phyloP scores from a whole-genome alignment of 1,140 invertebrate genomes.

The Sitobion miscanthi region DNA sequence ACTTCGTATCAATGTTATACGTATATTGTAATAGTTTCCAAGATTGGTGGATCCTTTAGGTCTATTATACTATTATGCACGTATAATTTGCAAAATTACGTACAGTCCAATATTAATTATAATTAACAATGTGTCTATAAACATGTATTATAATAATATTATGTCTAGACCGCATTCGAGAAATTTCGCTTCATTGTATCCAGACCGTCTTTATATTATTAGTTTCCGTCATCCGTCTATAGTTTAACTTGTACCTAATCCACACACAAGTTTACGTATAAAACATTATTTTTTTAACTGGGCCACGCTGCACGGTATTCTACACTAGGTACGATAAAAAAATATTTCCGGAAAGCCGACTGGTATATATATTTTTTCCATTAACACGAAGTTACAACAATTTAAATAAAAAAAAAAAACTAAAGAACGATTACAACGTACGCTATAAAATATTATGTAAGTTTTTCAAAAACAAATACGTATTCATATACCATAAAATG shows the following conservation, averaged over 20 bases:
- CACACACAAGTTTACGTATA: neutral
- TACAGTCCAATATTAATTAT: neutral
- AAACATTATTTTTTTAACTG: neutral
- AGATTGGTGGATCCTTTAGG: neutral
- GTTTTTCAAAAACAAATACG: neutral
- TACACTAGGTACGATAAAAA: neutral
- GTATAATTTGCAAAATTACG: neutral
- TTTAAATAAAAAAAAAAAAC: neutral
- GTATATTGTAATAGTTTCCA: constrained; percentile 6
- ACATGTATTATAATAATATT: neutral
- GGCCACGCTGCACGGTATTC: neutral
- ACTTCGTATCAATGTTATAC: neutral
- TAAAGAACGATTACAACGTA: neutral
- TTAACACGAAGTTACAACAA: neutral
- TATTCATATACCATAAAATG: neutral
- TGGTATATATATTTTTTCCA: neutral
- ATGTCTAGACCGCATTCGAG: neutral
- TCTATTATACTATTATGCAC: neutral
- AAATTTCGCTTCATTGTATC: neutral
- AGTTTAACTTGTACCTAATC: neutral
- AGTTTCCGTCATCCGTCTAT: neutral
- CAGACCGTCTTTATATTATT: neutral
- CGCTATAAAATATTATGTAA: neutral
- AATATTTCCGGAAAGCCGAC: neutral
- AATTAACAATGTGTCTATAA: neutral